These are phyloP conservation scores for Labia minor DNA, from an alignment of 2,888 invertebrate species.

Conservation along the genomic window DNA sequence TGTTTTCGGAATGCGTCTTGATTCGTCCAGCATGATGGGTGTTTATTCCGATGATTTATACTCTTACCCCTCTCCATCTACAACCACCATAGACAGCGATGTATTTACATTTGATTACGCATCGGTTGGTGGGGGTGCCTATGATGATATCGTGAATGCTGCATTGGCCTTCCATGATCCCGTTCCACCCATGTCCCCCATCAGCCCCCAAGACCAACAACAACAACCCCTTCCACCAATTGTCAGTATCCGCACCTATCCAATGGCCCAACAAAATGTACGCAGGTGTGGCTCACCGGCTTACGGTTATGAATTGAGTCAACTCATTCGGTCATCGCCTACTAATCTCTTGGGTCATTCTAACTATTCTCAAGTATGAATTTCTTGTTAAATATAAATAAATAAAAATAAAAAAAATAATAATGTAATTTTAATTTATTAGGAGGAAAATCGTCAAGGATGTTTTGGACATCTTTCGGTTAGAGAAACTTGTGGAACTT, in stretches of 20 bases:
- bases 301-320: constrained; percentile 35
- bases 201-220: neutral
- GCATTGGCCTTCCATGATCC: neutral
- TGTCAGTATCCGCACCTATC: neutral
- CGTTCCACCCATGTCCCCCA: neutral
- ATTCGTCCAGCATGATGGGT: neutral
- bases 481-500: constrained; percentile 16
- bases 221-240: neutral
- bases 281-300: neutral
- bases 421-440: too few relatives aligned
- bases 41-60: neutral
- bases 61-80: neutral
- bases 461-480: constrained; percentile 25
- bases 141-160: neutral
- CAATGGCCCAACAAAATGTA: neutral
- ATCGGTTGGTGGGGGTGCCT: neutral
- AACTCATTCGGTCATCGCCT: constrained; percentile 37
- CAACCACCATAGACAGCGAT: neutral
- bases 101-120: neutral
- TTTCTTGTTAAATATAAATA: too few relatives aligned
- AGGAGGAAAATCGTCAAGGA: neutral
- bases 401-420: too few relatives aligned
- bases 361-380: too few relatives aligned
- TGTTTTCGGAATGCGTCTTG: neutral
- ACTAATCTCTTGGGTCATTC: too few relatives aligned